Evolutionary conservation across 2,888 invertebrate genomes (phyloP).

Genomic region (Ceriagrion tenellum): DNA sequence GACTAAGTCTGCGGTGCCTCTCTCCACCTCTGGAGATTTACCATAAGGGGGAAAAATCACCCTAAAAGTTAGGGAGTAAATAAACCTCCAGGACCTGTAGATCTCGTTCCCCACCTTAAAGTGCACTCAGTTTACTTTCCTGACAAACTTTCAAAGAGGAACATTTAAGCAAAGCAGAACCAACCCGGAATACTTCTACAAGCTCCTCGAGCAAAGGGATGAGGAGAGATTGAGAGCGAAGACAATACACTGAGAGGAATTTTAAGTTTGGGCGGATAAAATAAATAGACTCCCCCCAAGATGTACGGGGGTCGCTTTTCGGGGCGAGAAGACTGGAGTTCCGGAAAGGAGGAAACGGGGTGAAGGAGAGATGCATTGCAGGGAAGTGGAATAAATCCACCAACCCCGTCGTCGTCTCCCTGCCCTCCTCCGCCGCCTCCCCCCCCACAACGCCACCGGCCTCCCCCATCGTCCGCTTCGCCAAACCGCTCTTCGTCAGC

Average conservation of each 20-base stretch:
- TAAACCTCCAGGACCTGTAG: not conserved
- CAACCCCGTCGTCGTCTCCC: not conserved
- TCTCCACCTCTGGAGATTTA: not conserved
- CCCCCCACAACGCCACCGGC: not conserved
- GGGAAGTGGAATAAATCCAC: not conserved
- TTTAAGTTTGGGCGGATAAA: not conserved
- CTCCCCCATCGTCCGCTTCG: not conserved
- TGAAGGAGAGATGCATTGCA: not conserved
- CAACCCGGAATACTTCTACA: not conserved
- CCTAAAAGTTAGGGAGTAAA: not conserved
- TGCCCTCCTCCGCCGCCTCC: no score
- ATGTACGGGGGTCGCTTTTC: not conserved
- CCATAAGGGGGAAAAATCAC: not conserved
- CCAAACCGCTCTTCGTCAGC: not conserved
- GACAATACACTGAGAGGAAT: not conserved
- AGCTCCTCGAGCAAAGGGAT: not conserved
- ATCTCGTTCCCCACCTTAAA: not conserved
- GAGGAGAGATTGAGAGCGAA: not conserved
- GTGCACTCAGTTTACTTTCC: not conserved
- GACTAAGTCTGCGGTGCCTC: not conserved
- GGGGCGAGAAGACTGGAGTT: not conserved
- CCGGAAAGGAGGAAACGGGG: not conserved
- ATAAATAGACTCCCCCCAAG: not conserved
- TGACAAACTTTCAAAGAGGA: not conserved
- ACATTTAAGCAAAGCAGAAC: not conserved